These are phyloP conservation scores for Chirona hameri DNA, from an alignment of 2,888 invertebrate genomes.

Conservation along the genomic window DNA sequence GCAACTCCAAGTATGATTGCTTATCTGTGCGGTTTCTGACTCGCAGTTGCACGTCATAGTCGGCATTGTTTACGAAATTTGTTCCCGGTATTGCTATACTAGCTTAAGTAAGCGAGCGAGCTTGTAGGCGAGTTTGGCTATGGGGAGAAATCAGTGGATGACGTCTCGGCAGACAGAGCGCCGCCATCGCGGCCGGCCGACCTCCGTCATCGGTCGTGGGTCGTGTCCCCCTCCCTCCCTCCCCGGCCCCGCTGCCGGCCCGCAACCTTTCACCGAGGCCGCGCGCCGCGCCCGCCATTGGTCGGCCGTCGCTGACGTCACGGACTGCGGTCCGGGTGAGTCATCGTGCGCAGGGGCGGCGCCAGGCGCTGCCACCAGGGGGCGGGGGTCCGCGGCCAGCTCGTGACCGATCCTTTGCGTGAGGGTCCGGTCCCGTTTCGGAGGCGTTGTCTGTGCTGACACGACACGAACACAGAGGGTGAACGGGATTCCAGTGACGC, in stretches of 20 bases:
- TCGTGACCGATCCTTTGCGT: background rate
- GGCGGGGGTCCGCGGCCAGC: background rate
- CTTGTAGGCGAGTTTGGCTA: too few relatives aligned
- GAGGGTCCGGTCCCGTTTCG: background rate
- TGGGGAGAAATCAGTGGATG: too few relatives aligned
- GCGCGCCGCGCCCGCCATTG: background rate
- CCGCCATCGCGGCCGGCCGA: background rate
- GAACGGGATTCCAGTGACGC: too few relatives aligned
- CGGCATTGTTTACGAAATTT: too few relatives aligned
- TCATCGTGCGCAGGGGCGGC: background rate
- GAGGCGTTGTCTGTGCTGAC: too few relatives aligned
- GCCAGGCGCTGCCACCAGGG: background rate
- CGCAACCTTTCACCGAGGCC: background rate
- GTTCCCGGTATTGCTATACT: too few relatives aligned
- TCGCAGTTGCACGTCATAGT: too few relatives aligned
- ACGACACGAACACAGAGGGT: too few relatives aligned
- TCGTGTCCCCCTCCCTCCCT: background rate
- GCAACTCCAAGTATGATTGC: too few relatives aligned
- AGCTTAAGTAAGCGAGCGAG: too few relatives aligned
- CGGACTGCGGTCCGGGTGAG: slow-evolving; percentile 3
- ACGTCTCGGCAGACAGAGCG: too few relatives aligned
- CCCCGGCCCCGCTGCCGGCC: background rate
- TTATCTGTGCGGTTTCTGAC: too few relatives aligned
- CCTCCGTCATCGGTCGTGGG: background rate
- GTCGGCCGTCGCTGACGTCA: background rate